Evolutionary conservation across 2,113 vertebrate species (phyloP), one percentile per base, ranked within the genome.

Genomic region (Hassar affinis): DNA sequence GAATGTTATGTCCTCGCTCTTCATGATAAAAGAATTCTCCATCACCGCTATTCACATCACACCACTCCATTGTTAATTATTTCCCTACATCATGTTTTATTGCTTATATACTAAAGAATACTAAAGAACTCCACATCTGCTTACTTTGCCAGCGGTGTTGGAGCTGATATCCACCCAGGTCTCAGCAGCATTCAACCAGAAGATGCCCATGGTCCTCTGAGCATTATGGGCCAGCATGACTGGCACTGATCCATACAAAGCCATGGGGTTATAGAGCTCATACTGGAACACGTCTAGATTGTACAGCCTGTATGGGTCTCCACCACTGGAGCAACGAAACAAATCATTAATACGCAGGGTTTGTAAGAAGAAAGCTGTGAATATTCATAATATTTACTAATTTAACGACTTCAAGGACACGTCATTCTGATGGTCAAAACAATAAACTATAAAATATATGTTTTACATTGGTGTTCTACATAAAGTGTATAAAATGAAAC

Each of bases 261-360:
- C 97, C 97, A 99, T 99, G 18, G 95, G 95, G 75, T 95, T 97
- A 87, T 93, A 93, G 2, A 99, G 89, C 88, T 99, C 97, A 8
- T 98, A 99, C 89, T 98, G 96, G 93, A 98, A 99, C 61, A 99
- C 97, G n/a, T 99, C 97, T 89, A 99, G 90, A 87, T 98, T 98
- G 86, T 97, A 98, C 6, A 98, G 93, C 0, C 97, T 94, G 79
- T 97, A 98, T 0, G 96, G 97, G 66, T 98, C 97, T 10, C 96
- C 96, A n/a, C 92, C 95, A 57, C 96, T 98, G 22, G 1, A 88
- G 5, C 22, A 80, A 86, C 83, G 8, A 68, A 77, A 27, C n/a
- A 79, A 68, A 82, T 42, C 68, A 71, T 78, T 38, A 15, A 59
- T 7, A 56, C 4, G 33, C 35, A 49, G 38, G 56, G n/a, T 42